Evolutionary conservation across 2,113 vertebrate genomes (phyloP).

Genomic region (Festucalex cinctus): DNA sequence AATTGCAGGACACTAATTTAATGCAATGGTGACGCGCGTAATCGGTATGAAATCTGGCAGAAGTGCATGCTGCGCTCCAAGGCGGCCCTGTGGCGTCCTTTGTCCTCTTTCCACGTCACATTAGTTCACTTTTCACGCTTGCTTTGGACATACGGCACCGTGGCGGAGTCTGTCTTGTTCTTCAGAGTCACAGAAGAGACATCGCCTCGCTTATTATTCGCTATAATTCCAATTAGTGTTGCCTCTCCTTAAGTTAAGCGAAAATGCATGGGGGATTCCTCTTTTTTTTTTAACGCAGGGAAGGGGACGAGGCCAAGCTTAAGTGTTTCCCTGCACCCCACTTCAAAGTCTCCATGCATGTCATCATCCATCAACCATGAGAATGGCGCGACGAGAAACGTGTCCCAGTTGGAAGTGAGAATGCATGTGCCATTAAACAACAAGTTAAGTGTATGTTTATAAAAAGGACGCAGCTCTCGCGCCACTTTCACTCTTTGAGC

Average conservation of each 20-base stretch:
- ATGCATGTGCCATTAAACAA: conserved; percentile 57
- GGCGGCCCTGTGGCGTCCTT: conserved; percentile 48
- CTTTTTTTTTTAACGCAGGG: not conserved
- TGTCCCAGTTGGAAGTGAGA: conserved; percentile 47
- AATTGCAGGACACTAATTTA: conserved; percentile 42
- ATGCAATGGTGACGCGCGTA: conserved; percentile 50
- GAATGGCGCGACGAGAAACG: conserved; percentile 61
- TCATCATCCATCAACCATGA: conserved; percentile 46
- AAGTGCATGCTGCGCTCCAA: conserved; percentile 36
- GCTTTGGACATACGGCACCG: conserved; percentile 57
- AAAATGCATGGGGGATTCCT: not conserved
- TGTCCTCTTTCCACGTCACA: conserved; percentile 54
- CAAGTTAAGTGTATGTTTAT: conserved; percentile 71
- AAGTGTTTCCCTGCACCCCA: conserved; percentile 22
- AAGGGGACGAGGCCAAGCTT: conserved; percentile 8
- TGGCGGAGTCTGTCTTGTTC: conserved; percentile 41
- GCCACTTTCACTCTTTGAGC: conserved; percentile 59
- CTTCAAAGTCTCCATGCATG: conserved; percentile 11
- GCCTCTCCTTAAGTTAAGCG: not conserved
- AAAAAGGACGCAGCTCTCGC: conserved; percentile 41
- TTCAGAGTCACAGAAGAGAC: conserved; percentile 25
- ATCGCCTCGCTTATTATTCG: conserved; percentile 60
- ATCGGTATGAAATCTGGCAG: conserved; percentile 70
- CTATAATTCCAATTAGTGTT: conserved; percentile 64
- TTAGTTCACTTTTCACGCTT: conserved; percentile 70